Base-by-base conservation (phyloP, 2,888 invertebrate species). In the Margaritifera margaritifera region DNA sequence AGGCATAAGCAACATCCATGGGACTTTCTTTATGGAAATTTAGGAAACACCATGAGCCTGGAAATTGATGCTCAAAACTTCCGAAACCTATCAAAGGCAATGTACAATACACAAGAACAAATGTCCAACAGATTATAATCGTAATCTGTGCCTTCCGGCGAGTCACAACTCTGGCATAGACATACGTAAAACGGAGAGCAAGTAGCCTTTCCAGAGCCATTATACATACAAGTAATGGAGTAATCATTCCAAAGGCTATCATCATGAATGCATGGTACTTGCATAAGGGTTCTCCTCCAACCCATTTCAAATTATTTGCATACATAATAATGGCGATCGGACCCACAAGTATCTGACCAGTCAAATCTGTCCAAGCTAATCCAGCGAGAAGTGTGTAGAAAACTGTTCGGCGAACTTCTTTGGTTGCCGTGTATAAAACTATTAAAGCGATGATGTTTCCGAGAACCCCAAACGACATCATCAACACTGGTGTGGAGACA, bases 131-230 rank as follows among this genome's bases (percentile, higher is more conserved):
- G 6, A 68, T 68, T 19, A 81, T 64, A 56, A 88, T 73, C 11
- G 75, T 69, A 24, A 80, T 66, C 52, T 78, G 80, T 5, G 88
- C 88, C 62, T 83, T 84, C 8, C 69, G 72, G 20, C 82, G 75
- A 18, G 84, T 86, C 52, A 88, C 77, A 27, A 74, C 77, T 54
- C 83, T 72, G 56, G 84, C 85, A 77, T 89, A 87, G 72, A 83
- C 86, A 74, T 88, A 89, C 18, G 87, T 81, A 67, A 83, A 87
- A 42, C 84, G 72, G 24, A 90, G 83, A 31, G 89, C 88, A 5
- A 89, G 71, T 62, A 86, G 83, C 2, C 90, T 76, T 72, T 90
- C 90, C 15, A 90, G 54, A 22, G 90, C 88, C 88, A 90, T 87
- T 57, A 84, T 80, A 59, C 86, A 86, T n/a, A 89, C 89, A 27